Conservation (phyloP, 37 sponge, comb jelly and placozoan species). For the Theonella swinhoei region DNA sequence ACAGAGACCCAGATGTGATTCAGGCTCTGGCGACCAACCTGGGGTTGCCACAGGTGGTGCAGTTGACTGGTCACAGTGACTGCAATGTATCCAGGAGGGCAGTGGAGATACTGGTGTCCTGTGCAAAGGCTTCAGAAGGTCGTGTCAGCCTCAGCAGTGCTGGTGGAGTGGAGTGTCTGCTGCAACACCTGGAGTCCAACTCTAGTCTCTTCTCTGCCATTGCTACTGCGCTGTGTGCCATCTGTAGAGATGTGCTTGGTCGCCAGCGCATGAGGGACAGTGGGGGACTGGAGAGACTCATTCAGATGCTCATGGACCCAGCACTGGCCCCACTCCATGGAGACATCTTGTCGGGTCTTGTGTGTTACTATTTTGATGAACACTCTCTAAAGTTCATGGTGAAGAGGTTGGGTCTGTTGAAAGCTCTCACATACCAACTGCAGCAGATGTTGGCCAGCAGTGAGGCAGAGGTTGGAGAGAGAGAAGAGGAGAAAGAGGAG, state of each 20-base stretch:
- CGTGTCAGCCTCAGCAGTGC: constrained; percentile 43
- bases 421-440: constrained; percentile 43
- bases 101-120: constrained; percentile 11
- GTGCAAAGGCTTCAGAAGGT: constrained; percentile 39
- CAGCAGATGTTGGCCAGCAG: not conserved
- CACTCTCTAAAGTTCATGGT: constrained; percentile 68
- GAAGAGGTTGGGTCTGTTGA: constrained; percentile 40
- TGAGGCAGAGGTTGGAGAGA: not conserved
- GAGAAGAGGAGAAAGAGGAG: not conserved
- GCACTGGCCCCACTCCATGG: constrained; percentile 9
- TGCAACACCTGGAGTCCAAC: not conserved
- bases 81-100: not conserved
- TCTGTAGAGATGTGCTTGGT: constrained; percentile 59
- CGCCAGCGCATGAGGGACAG: constrained; percentile 60
- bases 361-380: constrained; percentile 80
- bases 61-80: not conserved
- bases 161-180: constrained; percentile 57
- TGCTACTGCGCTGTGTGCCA: constrained; percentile 23
- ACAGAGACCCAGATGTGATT: constrained; percentile 19
- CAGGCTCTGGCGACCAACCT: constrained; percentile 18
- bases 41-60: constrained; percentile 18
- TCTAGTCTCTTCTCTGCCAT: not conserved
- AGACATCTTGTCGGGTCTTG: constrained; percentile 61
- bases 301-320: constrained; percentile 39
- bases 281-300: constrained; percentile 45